These are phyloP conservation scores for Empidonax alnorum DNA, from an alignment of 2,113 vertebrate species.

Conservation along the genomic window DNA sequence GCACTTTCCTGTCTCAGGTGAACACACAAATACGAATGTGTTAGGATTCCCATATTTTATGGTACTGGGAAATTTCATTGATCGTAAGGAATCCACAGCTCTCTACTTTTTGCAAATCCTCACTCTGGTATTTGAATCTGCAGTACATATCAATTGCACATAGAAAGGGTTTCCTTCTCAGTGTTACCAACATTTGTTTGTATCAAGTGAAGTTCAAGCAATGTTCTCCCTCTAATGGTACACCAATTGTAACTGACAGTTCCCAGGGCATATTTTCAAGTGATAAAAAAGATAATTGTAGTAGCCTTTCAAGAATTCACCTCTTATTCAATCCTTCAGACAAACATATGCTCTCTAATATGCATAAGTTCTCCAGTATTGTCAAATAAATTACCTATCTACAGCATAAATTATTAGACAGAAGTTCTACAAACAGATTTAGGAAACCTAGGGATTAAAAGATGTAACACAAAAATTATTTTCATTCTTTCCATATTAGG, in stretches of 20 bases:
- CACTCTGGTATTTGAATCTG: background rate
- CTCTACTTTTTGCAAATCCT: background rate
- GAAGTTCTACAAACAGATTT: background rate
- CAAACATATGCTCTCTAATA: background rate
- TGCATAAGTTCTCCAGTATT: background rate
- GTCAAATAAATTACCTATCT: background rate
- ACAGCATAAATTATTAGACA: background rate
- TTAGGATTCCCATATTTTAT: background rate
- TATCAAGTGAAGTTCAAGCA: background rate
- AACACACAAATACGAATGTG: background rate
- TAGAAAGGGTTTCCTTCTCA: background rate
- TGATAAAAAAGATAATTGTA: background rate
- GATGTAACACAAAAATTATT: background rate
- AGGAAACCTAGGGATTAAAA: background rate
- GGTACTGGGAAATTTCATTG: background rate
- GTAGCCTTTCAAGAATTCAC: background rate
- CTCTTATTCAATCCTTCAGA: background rate
- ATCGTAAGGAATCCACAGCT: background rate
- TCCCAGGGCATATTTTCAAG: background rate
- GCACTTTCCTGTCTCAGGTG: background rate
- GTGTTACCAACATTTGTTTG: background rate
- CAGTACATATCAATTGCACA: background rate
- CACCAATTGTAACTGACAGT: background rate
- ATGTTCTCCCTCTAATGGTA: background rate
- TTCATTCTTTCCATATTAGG: background rate